These are phyloP conservation scores for Mus spretus DNA, from an alignment of 2,797 vertebrate genomes.

Conservation along the genomic window DNA sequence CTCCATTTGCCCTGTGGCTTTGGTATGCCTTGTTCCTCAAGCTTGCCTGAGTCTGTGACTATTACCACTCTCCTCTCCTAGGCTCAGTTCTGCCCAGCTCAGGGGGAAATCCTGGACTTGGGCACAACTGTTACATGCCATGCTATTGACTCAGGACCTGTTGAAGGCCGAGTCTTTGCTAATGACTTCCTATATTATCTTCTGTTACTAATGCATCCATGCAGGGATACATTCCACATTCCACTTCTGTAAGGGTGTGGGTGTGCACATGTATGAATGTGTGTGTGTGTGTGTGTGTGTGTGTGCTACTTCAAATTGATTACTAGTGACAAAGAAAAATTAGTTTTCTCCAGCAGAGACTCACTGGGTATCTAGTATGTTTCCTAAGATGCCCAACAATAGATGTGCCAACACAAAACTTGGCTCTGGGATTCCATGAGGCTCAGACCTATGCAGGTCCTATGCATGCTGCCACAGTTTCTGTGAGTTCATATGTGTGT, in stretches of 20 bases:
- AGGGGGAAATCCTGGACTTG: neutral
- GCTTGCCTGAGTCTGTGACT: neutral
- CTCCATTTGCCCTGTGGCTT: neutral
- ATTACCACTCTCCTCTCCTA: neutral
- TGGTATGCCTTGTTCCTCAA: neutral
- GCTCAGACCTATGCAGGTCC: neutral
- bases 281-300: too few species aligned
- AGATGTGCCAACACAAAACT: neutral
- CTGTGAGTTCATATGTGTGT: neutral
- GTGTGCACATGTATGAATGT: neutral
- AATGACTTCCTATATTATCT: neutral
- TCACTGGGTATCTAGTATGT: too few species aligned
- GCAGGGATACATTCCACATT: neutral
- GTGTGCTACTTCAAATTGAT: too few species aligned
- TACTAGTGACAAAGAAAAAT: too few species aligned
- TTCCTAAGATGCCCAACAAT: too few species aligned
- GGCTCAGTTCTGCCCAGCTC: neutral
- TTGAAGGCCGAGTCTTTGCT: neutral
- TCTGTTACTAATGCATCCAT: neutral
- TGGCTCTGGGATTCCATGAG: neutral
- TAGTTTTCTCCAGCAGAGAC: too few species aligned
- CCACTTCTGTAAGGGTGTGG: too few species aligned
- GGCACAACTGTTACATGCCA: neutral
- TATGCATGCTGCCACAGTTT: neutral
- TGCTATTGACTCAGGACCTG: neutral